A percentile compares a stretch with the other conserved stretches of the same genome.
Conservation (phyloP, 2,797 vertebrate genomes). For the Cyclura pinguis region DNA sequence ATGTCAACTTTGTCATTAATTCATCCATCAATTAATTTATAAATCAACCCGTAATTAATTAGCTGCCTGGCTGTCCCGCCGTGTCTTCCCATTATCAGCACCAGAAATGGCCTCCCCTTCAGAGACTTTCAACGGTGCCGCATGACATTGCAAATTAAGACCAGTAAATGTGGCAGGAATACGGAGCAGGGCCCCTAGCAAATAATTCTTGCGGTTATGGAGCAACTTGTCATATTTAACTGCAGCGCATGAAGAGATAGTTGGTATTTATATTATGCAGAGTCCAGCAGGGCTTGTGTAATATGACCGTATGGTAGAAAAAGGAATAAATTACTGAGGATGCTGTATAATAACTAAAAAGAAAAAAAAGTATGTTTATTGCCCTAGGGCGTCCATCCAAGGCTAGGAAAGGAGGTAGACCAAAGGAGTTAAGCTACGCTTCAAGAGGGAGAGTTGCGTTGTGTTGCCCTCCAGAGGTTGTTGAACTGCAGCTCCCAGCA, state of each 20-base stretch:
- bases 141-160: neutral
- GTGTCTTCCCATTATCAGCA: neutral
- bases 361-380: too few relatives aligned
- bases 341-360: too few relatives aligned
- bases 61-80: neutral
- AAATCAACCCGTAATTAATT: neutral
- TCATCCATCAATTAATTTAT: neutral
- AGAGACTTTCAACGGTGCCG: neutral
- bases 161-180: neutral
- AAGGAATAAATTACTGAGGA: too few relatives aligned
- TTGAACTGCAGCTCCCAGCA: too few relatives aligned
- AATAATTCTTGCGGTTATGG: neutral
- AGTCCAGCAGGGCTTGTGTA: too few relatives aligned
- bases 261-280: too few relatives aligned
- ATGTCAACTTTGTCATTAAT: neutral
- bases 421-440: too few relatives aligned
- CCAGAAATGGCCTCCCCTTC: neutral
- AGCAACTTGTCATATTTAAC: neutral
- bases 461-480: too few relatives aligned
- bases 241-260: neutral
- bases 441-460: too few relatives aligned
- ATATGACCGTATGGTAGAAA: too few relatives aligned
- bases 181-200: neutral
- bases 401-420: too few relatives aligned
- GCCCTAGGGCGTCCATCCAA: too few relatives aligned